Percentiles rank a stretch among this genome's conserved stretches.
Conservation (phyloP, 2,797 vertebrate genomes). For the Buphagus erythrorhynchus region DNA sequence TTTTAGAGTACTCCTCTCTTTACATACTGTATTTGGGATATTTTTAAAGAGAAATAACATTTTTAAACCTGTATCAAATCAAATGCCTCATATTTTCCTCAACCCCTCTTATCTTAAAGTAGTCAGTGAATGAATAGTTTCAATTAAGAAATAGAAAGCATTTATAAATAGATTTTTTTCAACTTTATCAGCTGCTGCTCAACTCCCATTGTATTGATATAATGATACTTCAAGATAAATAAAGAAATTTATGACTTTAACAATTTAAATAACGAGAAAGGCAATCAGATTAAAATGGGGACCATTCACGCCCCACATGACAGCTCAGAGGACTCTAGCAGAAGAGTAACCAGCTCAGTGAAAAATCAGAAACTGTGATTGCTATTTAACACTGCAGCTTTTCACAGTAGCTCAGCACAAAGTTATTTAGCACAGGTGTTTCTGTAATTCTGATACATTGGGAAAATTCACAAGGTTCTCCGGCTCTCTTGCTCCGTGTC, state of each 20-base stretch:
- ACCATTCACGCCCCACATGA: background rate
- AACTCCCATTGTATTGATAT: background rate
- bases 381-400: slow-evolving; percentile 62
- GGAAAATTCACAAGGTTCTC: slow-evolving; percentile 69
- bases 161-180: background rate
- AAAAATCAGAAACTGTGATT: slow-evolving; percentile 49
- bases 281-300: background rate
- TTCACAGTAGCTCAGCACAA: slow-evolving; percentile 63
- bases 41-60: background rate
- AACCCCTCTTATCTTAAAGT: background rate
- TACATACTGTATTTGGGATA: background rate
- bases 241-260: background rate
- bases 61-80: background rate
- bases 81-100: background rate
- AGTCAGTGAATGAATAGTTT: background rate
- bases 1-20: background rate
- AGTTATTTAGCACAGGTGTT: slow-evolving; percentile 66
- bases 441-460: slow-evolving; percentile 68
- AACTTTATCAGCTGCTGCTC: background rate
- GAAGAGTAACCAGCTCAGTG: slow-evolving; percentile 46
- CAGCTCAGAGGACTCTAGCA: slow-evolving; percentile 32
- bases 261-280: background rate
- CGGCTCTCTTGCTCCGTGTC: slow-evolving; percentile 30
- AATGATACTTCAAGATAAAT: background rate
- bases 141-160: background rate